phyloP scores from a whole-genome alignment of 2,888 invertebrate genomes.

The Lobophora halterata region DNA sequence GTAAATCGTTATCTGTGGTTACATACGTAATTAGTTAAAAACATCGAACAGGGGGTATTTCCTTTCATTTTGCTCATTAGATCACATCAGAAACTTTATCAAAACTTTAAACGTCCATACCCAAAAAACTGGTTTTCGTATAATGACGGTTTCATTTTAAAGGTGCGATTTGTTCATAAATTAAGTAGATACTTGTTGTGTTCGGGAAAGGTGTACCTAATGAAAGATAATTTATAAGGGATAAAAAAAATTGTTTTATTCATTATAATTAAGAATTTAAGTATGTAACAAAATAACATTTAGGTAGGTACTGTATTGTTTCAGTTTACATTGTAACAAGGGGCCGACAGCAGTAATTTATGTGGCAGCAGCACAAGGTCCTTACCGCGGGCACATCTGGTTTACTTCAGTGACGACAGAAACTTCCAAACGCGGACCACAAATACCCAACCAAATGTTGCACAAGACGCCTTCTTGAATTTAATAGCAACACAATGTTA shows the following conservation, averaged over 20 bases:
- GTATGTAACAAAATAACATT: conserved; percentile 52
- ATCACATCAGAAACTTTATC: no score
- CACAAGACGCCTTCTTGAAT: conserved; percentile 28
- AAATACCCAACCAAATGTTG: conserved; percentile 22
- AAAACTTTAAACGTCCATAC: no score
- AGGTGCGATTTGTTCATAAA: no score
- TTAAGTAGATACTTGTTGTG: no score
- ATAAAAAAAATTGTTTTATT: neutral
- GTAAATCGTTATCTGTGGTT: no score
- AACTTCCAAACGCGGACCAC: conserved; percentile 33
- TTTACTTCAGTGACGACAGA: conserved; percentile 45
- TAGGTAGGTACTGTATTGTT: conserved; percentile 42
- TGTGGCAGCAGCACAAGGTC: conserved; percentile 43
- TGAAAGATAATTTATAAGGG: conserved; percentile 5
- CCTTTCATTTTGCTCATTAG: no score
- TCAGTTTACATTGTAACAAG: conserved; percentile 51
- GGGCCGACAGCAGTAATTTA: conserved; percentile 64
- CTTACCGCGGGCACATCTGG: conserved; percentile 55
- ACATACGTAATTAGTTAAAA: no score
- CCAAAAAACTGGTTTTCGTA: no score
- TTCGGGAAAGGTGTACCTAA: no score
- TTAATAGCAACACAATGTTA: conserved; percentile 23
- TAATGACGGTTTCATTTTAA: no score
- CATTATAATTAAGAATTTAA: no score
- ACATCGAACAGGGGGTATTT: no score